phyloP scores from a whole-genome alignment of 2,888 invertebrate species.

The Ochlodes sylvanus region DNA sequence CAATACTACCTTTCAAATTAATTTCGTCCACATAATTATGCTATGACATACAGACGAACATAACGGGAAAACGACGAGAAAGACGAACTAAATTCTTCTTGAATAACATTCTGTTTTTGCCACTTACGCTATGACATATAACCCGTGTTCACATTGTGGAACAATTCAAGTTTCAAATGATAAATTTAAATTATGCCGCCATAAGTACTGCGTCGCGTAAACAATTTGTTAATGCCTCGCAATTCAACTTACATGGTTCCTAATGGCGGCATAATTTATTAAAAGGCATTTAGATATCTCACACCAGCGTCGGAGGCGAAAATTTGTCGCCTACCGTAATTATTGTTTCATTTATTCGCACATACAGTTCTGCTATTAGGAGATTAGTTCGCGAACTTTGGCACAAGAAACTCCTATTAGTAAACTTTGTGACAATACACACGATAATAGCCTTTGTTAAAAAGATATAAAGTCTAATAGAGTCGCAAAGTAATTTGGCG shows the following conservation, averaged over 20 bases:
- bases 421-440: slow-evolving; percentile 41
- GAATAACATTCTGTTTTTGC: too few species aligned
- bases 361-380: slow-evolving; percentile 63
- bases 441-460: slow-evolving; percentile 35
- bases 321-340: slow-evolving; percentile 47
- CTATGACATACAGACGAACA: too few species aligned
- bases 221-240: slow-evolving; percentile 35
- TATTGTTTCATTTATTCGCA: slow-evolving; percentile 55
- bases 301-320: slow-evolving; percentile 39
- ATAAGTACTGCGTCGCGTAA: slow-evolving; percentile 15
- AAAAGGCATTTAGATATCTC: slow-evolving; percentile 37
- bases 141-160: background rate
- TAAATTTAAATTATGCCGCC: slow-evolving; percentile 1
- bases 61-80: too few species aligned
- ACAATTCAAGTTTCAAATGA: background rate
- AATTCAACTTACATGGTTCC: slow-evolving; percentile 20
- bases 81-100: too few species aligned
- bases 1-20: too few species aligned
- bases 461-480: slow-evolving; percentile 27
- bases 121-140: background rate
- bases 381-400: slow-evolving; percentile 66
- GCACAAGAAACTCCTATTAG: slow-evolving; percentile 57
- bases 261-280: slow-evolving; percentile 35
- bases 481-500: slow-evolving; percentile 9
- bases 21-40: too few species aligned